These are phyloP conservation scores for Adelosebastes latens DNA, from an alignment of 2,797 vertebrate genomes.

Conservation along the genomic window DNA sequence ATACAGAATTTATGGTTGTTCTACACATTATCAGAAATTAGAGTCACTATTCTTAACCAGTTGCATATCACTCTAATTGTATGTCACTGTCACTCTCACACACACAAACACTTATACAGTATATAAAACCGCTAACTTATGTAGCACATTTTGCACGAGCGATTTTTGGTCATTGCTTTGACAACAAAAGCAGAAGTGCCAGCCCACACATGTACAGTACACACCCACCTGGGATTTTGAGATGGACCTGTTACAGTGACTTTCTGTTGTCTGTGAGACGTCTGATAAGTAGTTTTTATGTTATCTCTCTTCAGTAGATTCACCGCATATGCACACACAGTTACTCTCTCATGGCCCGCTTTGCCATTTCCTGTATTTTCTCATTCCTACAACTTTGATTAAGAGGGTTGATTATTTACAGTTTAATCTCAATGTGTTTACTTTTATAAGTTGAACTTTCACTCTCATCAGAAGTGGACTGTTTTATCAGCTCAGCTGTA, in stretches of 20 bases:
- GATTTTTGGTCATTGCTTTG: neutral
- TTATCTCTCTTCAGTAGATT: neutral
- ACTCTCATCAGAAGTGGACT: neutral
- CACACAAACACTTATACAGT: neutral
- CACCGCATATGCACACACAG: neutral
- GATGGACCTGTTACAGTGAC: neutral
- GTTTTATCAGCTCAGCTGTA: neutral
- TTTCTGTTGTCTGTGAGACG: neutral
- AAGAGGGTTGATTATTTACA: neutral
- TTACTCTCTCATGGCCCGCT: neutral
- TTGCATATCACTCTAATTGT: neutral
- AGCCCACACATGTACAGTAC: neutral
- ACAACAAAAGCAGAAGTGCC: conserved; percentile 3
- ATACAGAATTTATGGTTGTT: too few relatives aligned
- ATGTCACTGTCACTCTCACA: neutral
- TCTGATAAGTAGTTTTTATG: conserved; percentile 17
- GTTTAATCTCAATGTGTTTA: neutral
- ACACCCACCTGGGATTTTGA: neutral
- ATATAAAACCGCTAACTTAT: neutral
- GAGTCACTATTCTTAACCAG: neutral
- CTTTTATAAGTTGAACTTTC: neutral
- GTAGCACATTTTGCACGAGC: neutral
- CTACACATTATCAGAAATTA: neutral
- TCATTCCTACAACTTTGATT: neutral
- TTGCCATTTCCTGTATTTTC: neutral